A percentile compares a stretch with the other conserved stretches of the same genome.
Evolutionary conservation across 2,888 invertebrate genomes (phyloP).

Genomic region (Amphiduros pacificus): DNA sequence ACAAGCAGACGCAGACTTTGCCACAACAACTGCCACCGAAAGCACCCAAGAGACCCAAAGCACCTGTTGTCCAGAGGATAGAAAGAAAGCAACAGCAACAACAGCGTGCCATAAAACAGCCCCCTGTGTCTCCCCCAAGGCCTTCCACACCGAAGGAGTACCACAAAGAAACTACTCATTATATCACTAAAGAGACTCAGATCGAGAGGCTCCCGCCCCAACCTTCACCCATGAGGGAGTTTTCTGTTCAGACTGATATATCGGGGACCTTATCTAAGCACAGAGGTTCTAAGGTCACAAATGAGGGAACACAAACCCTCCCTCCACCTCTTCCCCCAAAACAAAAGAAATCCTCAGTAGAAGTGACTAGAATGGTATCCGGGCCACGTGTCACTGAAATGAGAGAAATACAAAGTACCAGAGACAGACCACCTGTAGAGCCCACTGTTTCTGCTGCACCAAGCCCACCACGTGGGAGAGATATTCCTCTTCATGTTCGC

Average conservation of each 20-base stretch:
- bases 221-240: neutral
- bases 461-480: neutral
- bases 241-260: constrained; percentile 20
- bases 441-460: too few species aligned
- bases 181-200: constrained; percentile 20
- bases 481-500: neutral
- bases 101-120: constrained; percentile 1
- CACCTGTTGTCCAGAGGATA: neutral
- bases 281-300: neutral
- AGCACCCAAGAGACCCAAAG: neutral
- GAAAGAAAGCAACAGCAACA: constrained; percentile 1
- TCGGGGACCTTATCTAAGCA: constrained; percentile 3
- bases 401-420: neutral
- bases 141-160: neutral
- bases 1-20: constrained; percentile 25
- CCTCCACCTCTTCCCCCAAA: neutral
- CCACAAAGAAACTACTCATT: constrained; percentile 23
- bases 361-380: neutral
- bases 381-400: neutral
- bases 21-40: constrained; percentile 1
- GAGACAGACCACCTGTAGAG: neutral
- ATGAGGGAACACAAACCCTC: neutral
- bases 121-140: neutral
- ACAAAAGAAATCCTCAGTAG: neutral
- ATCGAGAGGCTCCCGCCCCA: constrained; percentile 21